Conservation (phyloP, 2,113 vertebrate species). For the Hemiscyllium ocellatum region DNA sequence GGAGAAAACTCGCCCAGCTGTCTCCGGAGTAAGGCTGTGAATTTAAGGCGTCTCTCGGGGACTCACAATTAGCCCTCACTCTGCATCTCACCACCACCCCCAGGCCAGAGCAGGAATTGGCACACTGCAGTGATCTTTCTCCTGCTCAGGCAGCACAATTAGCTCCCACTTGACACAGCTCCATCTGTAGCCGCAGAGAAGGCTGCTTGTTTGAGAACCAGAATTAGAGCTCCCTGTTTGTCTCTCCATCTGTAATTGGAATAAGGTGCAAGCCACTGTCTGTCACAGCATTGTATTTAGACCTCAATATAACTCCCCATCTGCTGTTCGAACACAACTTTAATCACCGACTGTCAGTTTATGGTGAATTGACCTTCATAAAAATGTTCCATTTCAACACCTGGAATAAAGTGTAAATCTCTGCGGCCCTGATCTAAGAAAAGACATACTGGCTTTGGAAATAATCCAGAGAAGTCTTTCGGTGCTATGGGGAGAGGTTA, state of each 20-base stretch:
- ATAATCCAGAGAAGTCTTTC: no score
- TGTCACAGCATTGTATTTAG: neutral
- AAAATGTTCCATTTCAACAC: neutral
- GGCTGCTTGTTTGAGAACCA: neutral
- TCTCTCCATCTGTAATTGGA: neutral
- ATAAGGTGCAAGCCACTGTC: neutral
- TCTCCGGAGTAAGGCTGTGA: neutral
- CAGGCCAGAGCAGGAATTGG: neutral
- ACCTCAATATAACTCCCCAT: neutral
- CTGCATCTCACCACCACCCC: neutral
- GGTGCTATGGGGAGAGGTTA: no score
- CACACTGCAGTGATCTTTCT: neutral
- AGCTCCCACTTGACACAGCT: neutral
- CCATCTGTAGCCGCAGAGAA: neutral
- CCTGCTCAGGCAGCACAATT: neutral
- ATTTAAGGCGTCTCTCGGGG: neutral
- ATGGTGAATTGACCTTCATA: neutral
- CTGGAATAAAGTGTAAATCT: neutral
- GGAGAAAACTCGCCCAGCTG: neutral
- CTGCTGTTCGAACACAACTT: neutral
- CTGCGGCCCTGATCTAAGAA: neutral
- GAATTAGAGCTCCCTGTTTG: neutral
- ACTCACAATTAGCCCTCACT: neutral
- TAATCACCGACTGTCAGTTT: neutral
- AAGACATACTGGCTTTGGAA: no score